phyloP scores from a whole-genome alignment of 1,140 invertebrate genomes.

The Pararge aegeria region DNA sequence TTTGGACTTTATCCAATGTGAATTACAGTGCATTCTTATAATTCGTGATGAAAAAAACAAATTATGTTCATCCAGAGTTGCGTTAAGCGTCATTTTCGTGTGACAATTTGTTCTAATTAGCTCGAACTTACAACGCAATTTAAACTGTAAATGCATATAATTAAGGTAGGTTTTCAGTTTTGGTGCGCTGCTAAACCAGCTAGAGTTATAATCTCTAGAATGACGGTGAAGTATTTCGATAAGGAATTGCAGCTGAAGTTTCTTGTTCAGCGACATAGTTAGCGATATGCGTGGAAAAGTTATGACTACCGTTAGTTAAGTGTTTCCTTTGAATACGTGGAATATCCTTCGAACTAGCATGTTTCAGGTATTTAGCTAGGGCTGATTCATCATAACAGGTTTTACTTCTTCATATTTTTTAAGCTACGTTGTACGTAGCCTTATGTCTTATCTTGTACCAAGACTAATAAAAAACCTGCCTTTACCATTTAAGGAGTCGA shows the following conservation, averaged over 20 bases:
- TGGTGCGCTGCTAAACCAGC: neutral
- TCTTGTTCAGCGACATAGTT: slow-evolving; percentile 28
- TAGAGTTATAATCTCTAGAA: slow-evolving; percentile 27
- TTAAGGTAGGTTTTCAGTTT: slow-evolving; percentile 12
- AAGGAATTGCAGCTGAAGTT: slow-evolving; percentile 23
- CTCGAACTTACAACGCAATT: slow-evolving; percentile 3
- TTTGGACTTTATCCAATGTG: neutral
- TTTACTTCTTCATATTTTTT: no score
- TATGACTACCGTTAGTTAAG: slow-evolving; percentile 12
- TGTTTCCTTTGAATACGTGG: neutral
- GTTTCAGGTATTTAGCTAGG: neutral
- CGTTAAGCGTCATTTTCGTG: neutral
- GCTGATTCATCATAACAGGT: neutral
- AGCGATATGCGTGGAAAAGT: slow-evolving; percentile 10
- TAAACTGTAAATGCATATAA: neutral
- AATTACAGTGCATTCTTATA: neutral
- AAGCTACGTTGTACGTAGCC: no score
- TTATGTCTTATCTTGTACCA: no score
- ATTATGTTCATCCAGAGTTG: neutral
- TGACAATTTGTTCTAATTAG: slow-evolving; percentile 6
- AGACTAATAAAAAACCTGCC: no score
- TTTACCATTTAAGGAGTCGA: no score
- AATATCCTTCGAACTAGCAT: neutral
- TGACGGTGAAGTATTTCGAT: slow-evolving; percentile 32
- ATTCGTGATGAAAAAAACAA: neutral